Evolutionary conservation across 2,113 vertebrate genomes (phyloP).

Genomic region (Cochlearius cochlearius): DNA sequence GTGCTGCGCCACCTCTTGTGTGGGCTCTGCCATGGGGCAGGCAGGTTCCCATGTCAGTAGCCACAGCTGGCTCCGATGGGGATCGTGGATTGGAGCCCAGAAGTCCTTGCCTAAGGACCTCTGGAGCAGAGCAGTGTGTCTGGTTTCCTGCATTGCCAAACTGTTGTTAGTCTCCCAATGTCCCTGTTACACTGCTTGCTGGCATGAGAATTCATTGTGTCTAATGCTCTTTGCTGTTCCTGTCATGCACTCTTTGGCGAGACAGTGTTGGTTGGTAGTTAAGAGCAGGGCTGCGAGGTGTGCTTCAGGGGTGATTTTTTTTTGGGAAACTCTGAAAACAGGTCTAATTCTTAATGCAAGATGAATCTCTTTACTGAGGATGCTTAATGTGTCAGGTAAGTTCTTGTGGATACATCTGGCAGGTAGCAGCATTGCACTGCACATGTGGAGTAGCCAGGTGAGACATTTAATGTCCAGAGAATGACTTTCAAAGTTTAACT

Average conservation of each 20-base stretch:
- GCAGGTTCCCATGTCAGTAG: neutral
- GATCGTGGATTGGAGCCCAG: neutral
- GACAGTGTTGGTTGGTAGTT: neutral
- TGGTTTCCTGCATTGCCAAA: neutral
- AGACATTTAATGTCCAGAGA: neutral
- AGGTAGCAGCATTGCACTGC: neutral
- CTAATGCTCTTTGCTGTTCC: neutral
- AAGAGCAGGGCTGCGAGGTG: neutral
- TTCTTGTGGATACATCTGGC: neutral
- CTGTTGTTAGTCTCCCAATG: neutral
- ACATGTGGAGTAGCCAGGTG: fast-evolving
- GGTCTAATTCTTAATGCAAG: neutral
- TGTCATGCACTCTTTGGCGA: neutral
- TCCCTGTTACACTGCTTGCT: neutral
- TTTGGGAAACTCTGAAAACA: neutral
- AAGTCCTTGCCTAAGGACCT: neutral
- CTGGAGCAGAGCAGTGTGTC: neutral
- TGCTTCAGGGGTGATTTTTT: neutral
- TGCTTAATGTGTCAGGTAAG: neutral
- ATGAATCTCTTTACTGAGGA: neutral
- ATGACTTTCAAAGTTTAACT: neutral
- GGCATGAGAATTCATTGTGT: neutral
- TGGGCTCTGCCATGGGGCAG: neutral
- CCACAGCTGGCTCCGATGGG: neutral
- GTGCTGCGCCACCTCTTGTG: neutral